Percentiles rank a stretch among this genome's conserved stretches.
Evolutionary conservation across 2,113 vertebrate species (phyloP).

Genomic region (Zosterops borbonicus): DNA sequence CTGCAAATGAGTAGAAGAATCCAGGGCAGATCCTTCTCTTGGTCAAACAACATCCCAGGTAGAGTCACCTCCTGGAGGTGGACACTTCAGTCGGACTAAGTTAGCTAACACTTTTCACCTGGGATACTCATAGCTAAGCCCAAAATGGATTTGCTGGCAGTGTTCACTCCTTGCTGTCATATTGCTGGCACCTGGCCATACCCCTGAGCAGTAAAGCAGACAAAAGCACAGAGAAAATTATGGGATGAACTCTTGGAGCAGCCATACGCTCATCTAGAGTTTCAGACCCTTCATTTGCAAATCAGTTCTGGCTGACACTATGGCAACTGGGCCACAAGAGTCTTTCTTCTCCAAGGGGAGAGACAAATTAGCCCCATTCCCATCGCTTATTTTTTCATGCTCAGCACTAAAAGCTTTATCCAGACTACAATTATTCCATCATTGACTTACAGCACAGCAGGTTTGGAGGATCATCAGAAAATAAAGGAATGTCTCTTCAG

Average conservation of each 20-base stretch:
- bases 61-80: neutral
- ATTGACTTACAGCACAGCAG: neutral
- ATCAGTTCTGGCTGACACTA: slow-evolving; percentile 20
- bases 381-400: neutral
- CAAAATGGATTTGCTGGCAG: slow-evolving; percentile 58
- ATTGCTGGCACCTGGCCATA: slow-evolving; percentile 41
- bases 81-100: neutral
- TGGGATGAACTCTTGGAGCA: neutral
- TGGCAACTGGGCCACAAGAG: neutral
- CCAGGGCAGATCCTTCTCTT: neutral
- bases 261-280: neutral
- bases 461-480: neutral
- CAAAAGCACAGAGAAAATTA: slow-evolving; percentile 21
- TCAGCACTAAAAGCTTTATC: neutral
- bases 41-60: neutral
- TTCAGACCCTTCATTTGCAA: slow-evolving; percentile 36
- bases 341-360: neutral
- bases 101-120: slow-evolving; percentile 40
- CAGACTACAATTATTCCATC: neutral
- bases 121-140: slow-evolving; percentile 38
- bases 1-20: neutral
- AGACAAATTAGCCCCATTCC: neutral
- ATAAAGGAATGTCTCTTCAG: neutral
- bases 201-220: slow-evolving; percentile 11
- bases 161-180: slow-evolving; percentile 4